Percentiles rank a stretch among this genome's conserved stretches.
Conservation (phyloP, 2,113 vertebrate species). For the Tyrannus savana region DNA sequence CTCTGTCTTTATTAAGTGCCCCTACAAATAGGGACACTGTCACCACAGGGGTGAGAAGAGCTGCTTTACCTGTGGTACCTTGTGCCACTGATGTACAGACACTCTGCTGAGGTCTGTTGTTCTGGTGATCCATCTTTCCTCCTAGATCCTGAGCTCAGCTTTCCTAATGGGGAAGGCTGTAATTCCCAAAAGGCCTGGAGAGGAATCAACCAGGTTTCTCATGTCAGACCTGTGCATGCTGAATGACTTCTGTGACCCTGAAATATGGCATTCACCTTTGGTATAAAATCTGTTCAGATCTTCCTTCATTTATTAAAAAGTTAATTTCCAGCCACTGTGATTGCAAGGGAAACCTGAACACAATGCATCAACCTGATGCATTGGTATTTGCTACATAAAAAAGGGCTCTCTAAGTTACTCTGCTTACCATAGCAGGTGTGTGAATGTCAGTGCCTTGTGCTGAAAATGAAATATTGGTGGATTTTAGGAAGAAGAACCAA, state of each 20-base stretch:
- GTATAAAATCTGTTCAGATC: not conserved
- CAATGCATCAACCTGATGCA: not conserved
- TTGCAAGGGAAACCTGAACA: not conserved
- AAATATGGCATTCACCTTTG: not conserved
- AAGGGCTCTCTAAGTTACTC: not conserved
- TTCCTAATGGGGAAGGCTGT: not conserved
- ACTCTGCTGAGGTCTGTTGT: not conserved
- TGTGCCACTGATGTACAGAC: accelerated
- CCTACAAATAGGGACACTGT: not conserved
- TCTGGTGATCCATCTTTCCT: not conserved
- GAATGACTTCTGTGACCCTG: not conserved
- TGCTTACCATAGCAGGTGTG: not conserved
- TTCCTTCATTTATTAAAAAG: not conserved
- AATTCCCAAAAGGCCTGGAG: not conserved
- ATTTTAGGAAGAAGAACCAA: not conserved
- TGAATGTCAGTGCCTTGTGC: not conserved
- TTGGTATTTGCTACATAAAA: not conserved
- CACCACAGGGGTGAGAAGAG: not conserved
- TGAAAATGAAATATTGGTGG: not conserved
- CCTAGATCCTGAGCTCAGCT: not conserved
- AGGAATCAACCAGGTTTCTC: not conserved
- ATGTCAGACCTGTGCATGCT: not conserved
- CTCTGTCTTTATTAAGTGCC: no score
- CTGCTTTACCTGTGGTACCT: not conserved
- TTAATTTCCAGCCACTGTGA: not conserved